A percentile compares a stretch with the other conserved stretches of the same genome.
Evolutionary conservation across 1,140 invertebrate genomes (phyloP).

Genomic region (Eciton burchellii): DNA sequence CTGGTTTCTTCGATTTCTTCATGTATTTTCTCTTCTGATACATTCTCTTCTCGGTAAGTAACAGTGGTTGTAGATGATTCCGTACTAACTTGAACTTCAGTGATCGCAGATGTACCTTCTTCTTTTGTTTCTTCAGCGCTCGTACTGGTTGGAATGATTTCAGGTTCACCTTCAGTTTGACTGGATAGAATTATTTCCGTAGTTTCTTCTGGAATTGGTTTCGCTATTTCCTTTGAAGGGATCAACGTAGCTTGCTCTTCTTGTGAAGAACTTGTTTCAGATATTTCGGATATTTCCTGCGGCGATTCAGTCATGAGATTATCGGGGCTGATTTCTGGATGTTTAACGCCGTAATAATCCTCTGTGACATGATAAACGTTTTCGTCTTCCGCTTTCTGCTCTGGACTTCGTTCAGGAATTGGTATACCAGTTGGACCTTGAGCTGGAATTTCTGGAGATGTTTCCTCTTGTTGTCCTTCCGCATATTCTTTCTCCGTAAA

Average conservation of each 20-base stretch:
- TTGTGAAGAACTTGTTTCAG: slow-evolving; percentile 57
- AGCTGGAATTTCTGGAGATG: slow-evolving; percentile 50
- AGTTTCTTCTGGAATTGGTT: slow-evolving; percentile 31
- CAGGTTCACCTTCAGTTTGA: slow-evolving; percentile 7
- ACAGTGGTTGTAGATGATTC: slow-evolving; percentile 26
- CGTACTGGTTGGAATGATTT: slow-evolving; percentile 3
- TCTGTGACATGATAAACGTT: slow-evolving; percentile 70
- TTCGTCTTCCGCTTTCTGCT: slow-evolving; percentile 80
- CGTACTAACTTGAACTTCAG: background rate
- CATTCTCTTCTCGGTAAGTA: background rate
- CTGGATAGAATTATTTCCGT: slow-evolving; percentile 26
- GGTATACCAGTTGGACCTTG: slow-evolving; percentile 76
- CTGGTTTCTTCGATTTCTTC: slow-evolving; percentile 46
- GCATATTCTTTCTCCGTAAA: slow-evolving; percentile 7
- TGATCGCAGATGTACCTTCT: background rate
- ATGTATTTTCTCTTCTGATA: slow-evolving; percentile 16
- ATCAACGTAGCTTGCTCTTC: slow-evolving; percentile 10
- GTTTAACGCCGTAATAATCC: slow-evolving; percentile 59
- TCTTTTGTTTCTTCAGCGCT: slow-evolving; percentile 11
- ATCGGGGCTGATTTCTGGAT: slow-evolving; percentile 64
- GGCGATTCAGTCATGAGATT: slow-evolving; percentile 71
- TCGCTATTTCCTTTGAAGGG: slow-evolving; percentile 17
- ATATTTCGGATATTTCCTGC: slow-evolving; percentile 51
- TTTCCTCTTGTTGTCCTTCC: slow-evolving; percentile 31
- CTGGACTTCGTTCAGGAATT: slow-evolving; percentile 77